Conservation (phyloP, 2,888 invertebrate genomes). For the Lochmaea capreae region DNA sequence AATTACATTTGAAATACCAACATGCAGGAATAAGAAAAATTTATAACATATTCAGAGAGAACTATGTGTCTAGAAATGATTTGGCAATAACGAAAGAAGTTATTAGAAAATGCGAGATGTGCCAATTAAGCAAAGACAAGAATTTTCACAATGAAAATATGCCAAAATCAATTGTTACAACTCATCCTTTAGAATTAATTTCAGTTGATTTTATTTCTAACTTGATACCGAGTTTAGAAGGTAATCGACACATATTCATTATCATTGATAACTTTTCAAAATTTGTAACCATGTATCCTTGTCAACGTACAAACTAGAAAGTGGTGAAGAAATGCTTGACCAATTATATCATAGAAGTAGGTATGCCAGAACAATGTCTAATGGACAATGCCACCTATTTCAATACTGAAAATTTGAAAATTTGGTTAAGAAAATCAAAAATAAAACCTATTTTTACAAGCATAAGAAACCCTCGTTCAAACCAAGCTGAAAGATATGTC, state of each 20-base stretch:
- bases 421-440: neutral
- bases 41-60: slow-evolving; percentile 23
- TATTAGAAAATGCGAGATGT: slow-evolving; percentile 9
- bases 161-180: slow-evolving; percentile 16
- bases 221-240: slow-evolving; percentile 7
- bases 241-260: slow-evolving; percentile 31
- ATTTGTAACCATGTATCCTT: slow-evolving; percentile 28
- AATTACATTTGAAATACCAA: slow-evolving; percentile 25
- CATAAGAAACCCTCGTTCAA: slow-evolving; percentile 16
- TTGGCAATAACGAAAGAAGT: slow-evolving; percentile 11
- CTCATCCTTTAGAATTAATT: slow-evolving; percentile 19
- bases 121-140: slow-evolving; percentile 20
- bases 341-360: neutral
- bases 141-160: slow-evolving; percentile 18
- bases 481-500: slow-evolving; percentile 19
- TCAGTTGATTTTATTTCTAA: slow-evolving; percentile 27
- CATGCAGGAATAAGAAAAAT: slow-evolving; percentile 15
- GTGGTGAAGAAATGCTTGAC: neutral
- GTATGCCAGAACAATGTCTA: neutral
- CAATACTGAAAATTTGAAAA: too few relatives aligned
- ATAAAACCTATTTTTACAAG: neutral
- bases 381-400: slow-evolving; percentile 10
- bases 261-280: slow-evolving; percentile 37
- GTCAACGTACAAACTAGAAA: slow-evolving; percentile 20
- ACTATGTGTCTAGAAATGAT: slow-evolving; percentile 13